A percentile compares a stretch with the other conserved stretches of the same genome.
Evolutionary conservation across 2,797 vertebrate species (phyloP).

Genomic region (Lagorchestes hirsutus): DNA sequence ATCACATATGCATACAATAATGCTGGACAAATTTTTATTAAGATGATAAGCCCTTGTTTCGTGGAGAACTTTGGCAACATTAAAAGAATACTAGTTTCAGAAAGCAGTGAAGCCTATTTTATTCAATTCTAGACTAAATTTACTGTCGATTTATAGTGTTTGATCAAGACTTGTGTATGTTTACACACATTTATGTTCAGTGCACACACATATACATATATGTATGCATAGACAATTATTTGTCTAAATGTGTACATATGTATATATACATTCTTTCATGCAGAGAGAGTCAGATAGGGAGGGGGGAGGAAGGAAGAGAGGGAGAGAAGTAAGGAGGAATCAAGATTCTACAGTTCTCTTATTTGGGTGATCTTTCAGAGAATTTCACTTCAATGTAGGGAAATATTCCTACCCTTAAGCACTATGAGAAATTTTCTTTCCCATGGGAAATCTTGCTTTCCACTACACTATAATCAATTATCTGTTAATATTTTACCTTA

Average conservation of each 20-base stretch:
- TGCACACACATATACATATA: neutral
- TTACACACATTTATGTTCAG: fast-evolving
- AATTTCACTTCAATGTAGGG: neutral
- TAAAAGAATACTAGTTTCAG: neutral
- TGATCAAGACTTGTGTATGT: neutral
- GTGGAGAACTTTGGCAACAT: neutral
- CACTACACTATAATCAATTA: neutral
- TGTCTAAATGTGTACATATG: neutral
- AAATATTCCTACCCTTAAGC: neutral
- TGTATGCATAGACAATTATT: no score
- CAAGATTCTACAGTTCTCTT: neutral
- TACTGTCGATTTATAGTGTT: neutral
- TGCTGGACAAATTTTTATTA: neutral
- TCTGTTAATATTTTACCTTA: neutral
- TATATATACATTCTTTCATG: neutral
- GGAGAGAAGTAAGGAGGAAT: neutral
- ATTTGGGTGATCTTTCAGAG: neutral
- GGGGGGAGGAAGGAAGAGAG: neutral
- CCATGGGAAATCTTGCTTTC: neutral
- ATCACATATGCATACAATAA: neutral
- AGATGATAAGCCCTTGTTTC: neutral
- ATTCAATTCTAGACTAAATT: neutral
- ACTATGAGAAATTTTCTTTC: neutral
- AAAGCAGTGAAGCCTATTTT: neutral
- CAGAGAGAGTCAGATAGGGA: neutral